Base-by-base conservation (phyloP, 2,888 invertebrate genomes). In the Polymixis flavicincta region DNA sequence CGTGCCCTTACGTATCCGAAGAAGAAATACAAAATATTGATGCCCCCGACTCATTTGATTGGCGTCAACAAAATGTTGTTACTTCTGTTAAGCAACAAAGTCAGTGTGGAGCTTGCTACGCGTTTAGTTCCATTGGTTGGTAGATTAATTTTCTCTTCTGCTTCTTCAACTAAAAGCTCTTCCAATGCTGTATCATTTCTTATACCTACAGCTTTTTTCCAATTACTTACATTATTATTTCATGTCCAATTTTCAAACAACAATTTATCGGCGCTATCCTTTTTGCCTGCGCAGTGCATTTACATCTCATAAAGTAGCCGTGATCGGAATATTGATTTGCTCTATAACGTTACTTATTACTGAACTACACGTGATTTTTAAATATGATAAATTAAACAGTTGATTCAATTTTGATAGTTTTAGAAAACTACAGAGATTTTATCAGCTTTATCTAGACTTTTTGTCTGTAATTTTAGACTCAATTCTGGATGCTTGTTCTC, bases 91-190 rank as follows among this genome's bases (percentile, higher is more conserved):
- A 98, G 90, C 97, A 98, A 93, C 98, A 99, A 95, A 97, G 97
- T 32, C 93, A 95, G 68, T 98, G 98, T 92, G 98, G 98, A 50
- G 98, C 98, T 28, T 98, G 98, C 94, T 99, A 98, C 98, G 97
- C 98, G 59, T 92, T 91, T 66, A 87, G 88, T 73, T 22, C 84
- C 0, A 42, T 71, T 48, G 90, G 90, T 90, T 52, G 48, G 78
- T 77, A 28, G 0, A 37, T 17, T 32, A 0, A 37, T 14, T 32
- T 22, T 28, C 3, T 48, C 0, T 72, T 22, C 7, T 64, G 17
- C n/a, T n/a, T n/a, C n/a, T n/a, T 8, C 7, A 3, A 25, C 17
- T 37, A 2, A 25, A 25, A 50, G 25, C 25, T 22, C 7, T 28
- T n/a, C 5, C 22, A 5, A n/a, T 3, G 28, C n/a, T 19, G 25